Conservation (phyloP, 2,113 vertebrate species). For the Hoplias malabaricus region DNA sequence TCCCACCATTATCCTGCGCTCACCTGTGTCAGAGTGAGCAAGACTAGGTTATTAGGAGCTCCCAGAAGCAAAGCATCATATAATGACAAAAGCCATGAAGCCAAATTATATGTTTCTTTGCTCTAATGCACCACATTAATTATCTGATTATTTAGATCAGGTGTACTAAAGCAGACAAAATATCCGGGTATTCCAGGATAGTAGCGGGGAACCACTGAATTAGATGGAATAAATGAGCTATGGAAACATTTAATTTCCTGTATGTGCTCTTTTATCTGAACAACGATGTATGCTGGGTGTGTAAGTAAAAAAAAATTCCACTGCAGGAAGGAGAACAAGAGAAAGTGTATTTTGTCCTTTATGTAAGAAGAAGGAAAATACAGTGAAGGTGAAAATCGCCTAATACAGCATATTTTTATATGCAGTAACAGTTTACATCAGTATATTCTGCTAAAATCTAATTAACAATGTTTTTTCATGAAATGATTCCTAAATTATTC, state of each 20-base stretch:
- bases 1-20: constrained; percentile 69
- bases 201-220: not conserved
- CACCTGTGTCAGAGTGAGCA: constrained; percentile 59
- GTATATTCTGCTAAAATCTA: too few species aligned
- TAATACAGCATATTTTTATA: too few species aligned
- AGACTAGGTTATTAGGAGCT: constrained; percentile 53
- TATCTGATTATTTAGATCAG: not conserved
- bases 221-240: not conserved
- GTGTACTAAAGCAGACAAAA: not conserved
- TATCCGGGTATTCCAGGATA: not conserved
- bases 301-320: too few species aligned
- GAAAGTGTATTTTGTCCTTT: not conserved
- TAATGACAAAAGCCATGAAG: not conserved
- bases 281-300: not conserved
- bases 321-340: too few species aligned
- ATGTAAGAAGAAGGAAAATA: not conserved
- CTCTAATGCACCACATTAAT: not conserved
- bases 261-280: not conserved
- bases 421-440: too few species aligned
- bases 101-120: not conserved
- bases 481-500: too few species aligned
- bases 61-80: not conserved
- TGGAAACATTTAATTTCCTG: not conserved
- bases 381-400: too few species aligned
- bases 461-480: too few species aligned